Conservation (phyloP, 2,113 vertebrate genomes). For the Syngnathoides biaculeatus region DNA sequence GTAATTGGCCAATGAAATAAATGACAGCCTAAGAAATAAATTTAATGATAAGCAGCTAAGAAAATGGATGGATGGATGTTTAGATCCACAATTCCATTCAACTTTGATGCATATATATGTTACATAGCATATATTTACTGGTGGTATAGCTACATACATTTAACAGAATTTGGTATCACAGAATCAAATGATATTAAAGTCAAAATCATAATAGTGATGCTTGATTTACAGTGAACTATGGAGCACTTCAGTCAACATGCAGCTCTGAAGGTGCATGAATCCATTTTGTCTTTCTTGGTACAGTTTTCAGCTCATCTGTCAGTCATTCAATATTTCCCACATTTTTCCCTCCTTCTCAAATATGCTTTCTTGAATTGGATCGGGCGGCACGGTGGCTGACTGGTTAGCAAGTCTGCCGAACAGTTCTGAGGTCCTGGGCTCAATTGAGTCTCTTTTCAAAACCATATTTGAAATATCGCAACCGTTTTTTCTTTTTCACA, state of each 20-base stretch:
- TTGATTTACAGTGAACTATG: not conserved
- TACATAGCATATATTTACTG: not conserved
- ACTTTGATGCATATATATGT: not conserved
- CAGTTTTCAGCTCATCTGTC: not conserved
- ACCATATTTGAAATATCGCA: too few species aligned
- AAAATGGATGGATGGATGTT: not conserved
- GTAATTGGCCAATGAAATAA: conserved; percentile 24
- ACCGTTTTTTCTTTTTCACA: too few species aligned
- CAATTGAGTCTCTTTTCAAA: too few species aligned
- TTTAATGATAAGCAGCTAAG: conserved; percentile 2
- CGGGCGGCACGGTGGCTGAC: too few species aligned
- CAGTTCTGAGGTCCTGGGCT: too few species aligned
- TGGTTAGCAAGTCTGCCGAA: too few species aligned
- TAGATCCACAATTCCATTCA: conserved; percentile 6
- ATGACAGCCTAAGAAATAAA: not conserved
- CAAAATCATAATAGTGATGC: not conserved
- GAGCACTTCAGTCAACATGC: not conserved
- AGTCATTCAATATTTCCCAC: not conserved
- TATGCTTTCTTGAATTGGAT: too few species aligned
- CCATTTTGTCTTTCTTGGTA: not conserved
- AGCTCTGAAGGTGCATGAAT: not conserved
- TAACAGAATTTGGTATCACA: not conserved
- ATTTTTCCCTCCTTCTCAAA: not conserved
- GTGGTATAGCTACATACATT: not conserved
- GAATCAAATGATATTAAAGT: not conserved